Percentiles rank a stretch among this genome's conserved stretches.
These are phyloP conservation scores for Ifrita kowaldi DNA, from an alignment of 2,113 vertebrate species.

Conservation along the genomic window DNA sequence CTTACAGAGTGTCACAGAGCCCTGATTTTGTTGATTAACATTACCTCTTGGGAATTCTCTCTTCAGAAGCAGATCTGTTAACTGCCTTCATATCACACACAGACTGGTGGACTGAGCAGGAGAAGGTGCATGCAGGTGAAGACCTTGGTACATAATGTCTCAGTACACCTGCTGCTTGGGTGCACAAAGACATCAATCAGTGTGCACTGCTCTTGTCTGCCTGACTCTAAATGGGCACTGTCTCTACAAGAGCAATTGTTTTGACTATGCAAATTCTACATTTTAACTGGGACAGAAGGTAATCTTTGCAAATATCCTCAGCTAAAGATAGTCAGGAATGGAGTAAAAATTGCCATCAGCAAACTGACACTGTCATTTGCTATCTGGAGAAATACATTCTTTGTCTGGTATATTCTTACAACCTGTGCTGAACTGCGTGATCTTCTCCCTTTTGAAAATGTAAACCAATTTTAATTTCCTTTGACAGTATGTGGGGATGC, in stretches of 20 bases:
- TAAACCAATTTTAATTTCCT: not conserved
- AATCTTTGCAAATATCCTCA: not conserved
- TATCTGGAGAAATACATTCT: not conserved
- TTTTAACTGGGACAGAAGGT: not conserved
- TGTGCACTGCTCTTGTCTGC: not conserved
- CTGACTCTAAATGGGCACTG: not conserved
- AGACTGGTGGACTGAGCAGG: not conserved
- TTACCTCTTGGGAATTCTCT: not conserved
- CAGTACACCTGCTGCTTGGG: not conserved
- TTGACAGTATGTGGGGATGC: fast-evolving
- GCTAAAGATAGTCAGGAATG: not conserved
- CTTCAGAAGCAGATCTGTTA: not conserved
- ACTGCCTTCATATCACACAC: not conserved
- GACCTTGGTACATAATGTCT: not conserved
- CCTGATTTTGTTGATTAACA: not conserved
- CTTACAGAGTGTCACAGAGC: not conserved
- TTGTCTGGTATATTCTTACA: not conserved
- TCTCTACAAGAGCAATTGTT: not conserved
- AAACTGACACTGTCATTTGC: not conserved
- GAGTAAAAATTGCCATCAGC: not conserved
- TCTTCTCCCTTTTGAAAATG: not conserved
- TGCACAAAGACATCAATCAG: not conserved
- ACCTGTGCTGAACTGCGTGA: not conserved
- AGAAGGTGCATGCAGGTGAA: not conserved
- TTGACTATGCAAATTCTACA: not conserved